Evolutionary conservation across 2,888 invertebrate genomes (phyloP).

Genomic region (Oscheius sp.): DNA sequence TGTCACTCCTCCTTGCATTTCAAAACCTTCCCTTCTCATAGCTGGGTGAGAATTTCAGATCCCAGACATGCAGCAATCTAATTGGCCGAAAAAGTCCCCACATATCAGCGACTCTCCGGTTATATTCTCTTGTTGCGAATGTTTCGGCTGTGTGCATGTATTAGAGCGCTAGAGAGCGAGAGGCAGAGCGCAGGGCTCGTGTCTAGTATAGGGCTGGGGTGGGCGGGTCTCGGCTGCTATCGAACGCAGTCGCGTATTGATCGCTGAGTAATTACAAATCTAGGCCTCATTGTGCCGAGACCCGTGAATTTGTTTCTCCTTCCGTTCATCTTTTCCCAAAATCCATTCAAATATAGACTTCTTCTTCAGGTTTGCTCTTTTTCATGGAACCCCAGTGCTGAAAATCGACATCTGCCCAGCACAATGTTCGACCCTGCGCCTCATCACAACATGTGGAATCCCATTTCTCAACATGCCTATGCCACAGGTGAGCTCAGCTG

Average conservation of each 20-base stretch:
- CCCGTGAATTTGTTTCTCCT: no score
- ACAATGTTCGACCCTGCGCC: slow-evolving; percentile 23
- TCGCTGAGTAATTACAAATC: slow-evolving; percentile 31
- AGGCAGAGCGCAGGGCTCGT: slow-evolving; percentile 3
- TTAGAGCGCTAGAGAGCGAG: slow-evolving; percentile 8
- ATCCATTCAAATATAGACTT: background rate
- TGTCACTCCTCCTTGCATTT: no score
- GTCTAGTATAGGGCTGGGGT: slow-evolving; percentile 23
- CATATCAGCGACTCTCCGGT: no score
- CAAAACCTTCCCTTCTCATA: no score
- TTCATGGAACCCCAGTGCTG: slow-evolving; percentile 21
- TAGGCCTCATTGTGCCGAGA: slow-evolving; percentile 22
- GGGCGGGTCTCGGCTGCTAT: slow-evolving; percentile 19
- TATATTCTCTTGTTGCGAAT: slow-evolving; percentile 11
- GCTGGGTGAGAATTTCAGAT: no score
- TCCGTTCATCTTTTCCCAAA: slow-evolving; percentile 2
- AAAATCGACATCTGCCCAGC: background rate
- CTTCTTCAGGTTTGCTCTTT: background rate
- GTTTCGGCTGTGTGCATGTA: slow-evolving; percentile 2
- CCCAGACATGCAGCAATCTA: no score
- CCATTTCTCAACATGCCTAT: slow-evolving; percentile 17
- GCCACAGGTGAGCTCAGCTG: background rate
- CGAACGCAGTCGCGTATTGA: slow-evolving; percentile 29
- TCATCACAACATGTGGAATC: slow-evolving; percentile 25
- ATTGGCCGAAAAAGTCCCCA: no score